Evolutionary conservation across 2,888 invertebrate species (phyloP).

Genomic region (Pollenia angustigena): DNA sequence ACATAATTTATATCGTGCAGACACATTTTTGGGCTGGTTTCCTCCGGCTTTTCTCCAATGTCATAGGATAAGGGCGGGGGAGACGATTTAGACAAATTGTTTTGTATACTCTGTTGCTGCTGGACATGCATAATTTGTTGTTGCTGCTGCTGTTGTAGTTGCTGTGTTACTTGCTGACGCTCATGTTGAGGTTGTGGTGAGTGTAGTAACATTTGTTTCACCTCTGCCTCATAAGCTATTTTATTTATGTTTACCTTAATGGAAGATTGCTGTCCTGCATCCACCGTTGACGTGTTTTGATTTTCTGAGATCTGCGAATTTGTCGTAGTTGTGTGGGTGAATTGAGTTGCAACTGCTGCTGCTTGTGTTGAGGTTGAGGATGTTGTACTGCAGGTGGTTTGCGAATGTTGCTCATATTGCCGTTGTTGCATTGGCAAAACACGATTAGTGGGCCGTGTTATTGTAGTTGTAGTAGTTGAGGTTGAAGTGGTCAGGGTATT

Average conservation of each 20-base stretch:
- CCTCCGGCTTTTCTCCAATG: slow-evolving; percentile 41
- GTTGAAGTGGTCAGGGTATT: slow-evolving; percentile 74
- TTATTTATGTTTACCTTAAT: slow-evolving; percentile 71
- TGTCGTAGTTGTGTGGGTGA: slow-evolving; percentile 41
- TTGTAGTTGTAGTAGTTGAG: slow-evolving; percentile 75
- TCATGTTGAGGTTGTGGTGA: slow-evolving; percentile 69
- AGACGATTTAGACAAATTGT: slow-evolving; percentile 60
- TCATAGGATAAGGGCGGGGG: slow-evolving; percentile 60
- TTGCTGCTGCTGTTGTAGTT: slow-evolving; percentile 56
- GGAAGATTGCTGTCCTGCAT: slow-evolving; percentile 61
- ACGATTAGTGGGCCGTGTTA: slow-evolving; percentile 90
- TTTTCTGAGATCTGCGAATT: slow-evolving; percentile 63
- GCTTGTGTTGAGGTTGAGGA: slow-evolving; percentile 35
- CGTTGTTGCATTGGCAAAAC: slow-evolving; percentile 90
- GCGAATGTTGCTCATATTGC: slow-evolving; percentile 65
- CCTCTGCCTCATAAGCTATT: slow-evolving; percentile 73
- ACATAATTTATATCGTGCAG: slow-evolving; percentile 62
- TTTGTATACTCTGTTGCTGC: slow-evolving; percentile 64
- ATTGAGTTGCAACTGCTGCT: slow-evolving; percentile 74
- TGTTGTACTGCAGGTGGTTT: slow-evolving; percentile 82
- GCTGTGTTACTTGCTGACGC: slow-evolving; percentile 28
- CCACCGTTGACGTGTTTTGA: slow-evolving; percentile 13
- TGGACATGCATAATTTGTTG: slow-evolving; percentile 56
- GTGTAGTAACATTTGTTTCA: slow-evolving; percentile 72
- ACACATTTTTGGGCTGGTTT: slow-evolving; percentile 48